A percentile compares a stretch with the other conserved stretches of the same genome.
These are phyloP conservation scores for Carassius carassius DNA, from an alignment of 2,113 vertebrate genomes.

Conservation along the genomic window DNA sequence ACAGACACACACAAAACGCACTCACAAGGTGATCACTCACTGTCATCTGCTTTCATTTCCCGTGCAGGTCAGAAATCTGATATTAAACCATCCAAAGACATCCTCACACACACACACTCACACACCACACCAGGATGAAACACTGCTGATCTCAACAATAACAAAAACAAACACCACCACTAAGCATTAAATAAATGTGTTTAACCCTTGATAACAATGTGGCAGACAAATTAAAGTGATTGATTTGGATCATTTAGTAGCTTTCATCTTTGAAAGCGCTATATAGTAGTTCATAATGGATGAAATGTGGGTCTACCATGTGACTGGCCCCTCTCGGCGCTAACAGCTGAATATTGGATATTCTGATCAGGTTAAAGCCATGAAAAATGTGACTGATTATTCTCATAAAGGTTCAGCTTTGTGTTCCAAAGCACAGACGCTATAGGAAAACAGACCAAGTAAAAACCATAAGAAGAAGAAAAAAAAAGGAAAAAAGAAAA, in stretches of 20 bases:
- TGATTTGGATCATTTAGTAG: constrained; percentile 40
- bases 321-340: neutral
- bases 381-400: constrained; percentile 40
- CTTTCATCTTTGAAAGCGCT: constrained; percentile 13
- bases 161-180: constrained; percentile 6
- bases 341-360: constrained; percentile 10
- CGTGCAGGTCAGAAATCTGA: constrained; percentile 47
- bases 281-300: constrained; percentile 2
- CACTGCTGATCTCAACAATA: constrained; percentile 7
- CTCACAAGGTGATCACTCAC: constrained; percentile 41
- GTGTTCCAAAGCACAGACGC: neutral
- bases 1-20: constrained; percentile 15
- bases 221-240: constrained; percentile 46
- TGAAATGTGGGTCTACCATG: constrained; percentile 11
- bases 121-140: neutral
- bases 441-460: neutral
- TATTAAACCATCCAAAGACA: constrained; percentile 33
- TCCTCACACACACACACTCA: neutral
- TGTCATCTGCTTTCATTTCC: constrained; percentile 50
- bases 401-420: constrained; percentile 29
- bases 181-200: constrained; percentile 8
- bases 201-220: constrained; percentile 37
- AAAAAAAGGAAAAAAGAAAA: neutral
- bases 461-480: neutral
- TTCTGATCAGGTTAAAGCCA: constrained; percentile 30